Evolutionary conservation across 64 coral and sea anemone species (phyloP).

Genomic region (Astreopora myriophthalma): DNA sequence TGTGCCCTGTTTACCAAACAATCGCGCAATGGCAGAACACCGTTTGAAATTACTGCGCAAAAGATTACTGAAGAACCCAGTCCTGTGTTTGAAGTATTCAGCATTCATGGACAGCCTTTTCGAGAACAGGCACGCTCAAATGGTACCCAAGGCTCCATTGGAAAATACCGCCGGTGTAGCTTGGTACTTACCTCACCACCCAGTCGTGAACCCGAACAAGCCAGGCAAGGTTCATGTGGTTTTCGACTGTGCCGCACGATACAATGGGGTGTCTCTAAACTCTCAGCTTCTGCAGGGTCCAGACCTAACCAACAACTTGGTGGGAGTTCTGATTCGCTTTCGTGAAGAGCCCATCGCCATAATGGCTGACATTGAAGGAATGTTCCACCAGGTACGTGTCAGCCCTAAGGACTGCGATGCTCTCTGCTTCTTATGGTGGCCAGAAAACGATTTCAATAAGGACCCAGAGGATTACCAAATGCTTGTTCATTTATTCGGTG

Average conservation of each 20-base stretch:
- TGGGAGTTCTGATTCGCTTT: conserved; percentile 32
- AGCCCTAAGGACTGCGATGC: conserved; percentile 20
- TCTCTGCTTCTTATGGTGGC: conserved; percentile 57
- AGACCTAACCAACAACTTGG: conserved; percentile 38
- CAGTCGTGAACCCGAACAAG: conserved; percentile 60
- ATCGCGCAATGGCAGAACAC: conserved; percentile 18
- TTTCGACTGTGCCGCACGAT: conserved; percentile 46
- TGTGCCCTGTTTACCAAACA: conserved; percentile 33
- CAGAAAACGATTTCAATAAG: conserved; percentile 1
- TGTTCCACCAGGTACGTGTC: conserved; percentile 62
- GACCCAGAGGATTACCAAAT: conserved; percentile 43
- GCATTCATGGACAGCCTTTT: conserved; percentile 28
- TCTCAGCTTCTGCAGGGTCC: conserved; percentile 43
- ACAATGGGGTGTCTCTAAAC: neutral
- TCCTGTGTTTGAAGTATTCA: conserved; percentile 33
- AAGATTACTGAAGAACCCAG: conserved; percentile 9
- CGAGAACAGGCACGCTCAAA: conserved; percentile 19
- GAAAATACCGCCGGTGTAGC: neutral
- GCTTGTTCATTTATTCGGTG: conserved; percentile 43
- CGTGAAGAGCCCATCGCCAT: conserved; percentile 1
- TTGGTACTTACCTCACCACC: conserved; percentile 68
- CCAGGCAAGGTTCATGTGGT: conserved; percentile 59
- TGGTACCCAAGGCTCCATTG: neutral
- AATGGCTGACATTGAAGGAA: conserved; percentile 31
- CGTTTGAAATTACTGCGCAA: neutral